Conservation (phyloP, 2,797 vertebrate species). For the Harpagifer antarcticus region DNA sequence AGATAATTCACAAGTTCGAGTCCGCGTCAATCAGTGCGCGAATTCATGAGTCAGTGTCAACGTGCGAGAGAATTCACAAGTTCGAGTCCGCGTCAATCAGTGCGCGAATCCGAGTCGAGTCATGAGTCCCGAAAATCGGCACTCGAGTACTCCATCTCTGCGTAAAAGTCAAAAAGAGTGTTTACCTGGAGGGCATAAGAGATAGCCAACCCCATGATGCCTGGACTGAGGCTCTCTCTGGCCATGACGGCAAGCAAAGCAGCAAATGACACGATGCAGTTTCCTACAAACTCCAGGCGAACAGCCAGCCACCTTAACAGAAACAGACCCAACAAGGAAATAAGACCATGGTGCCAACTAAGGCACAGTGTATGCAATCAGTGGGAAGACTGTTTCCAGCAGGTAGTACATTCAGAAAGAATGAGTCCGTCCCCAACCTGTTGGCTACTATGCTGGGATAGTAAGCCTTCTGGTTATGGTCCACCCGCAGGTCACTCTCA, state of each 20-base stretch:
- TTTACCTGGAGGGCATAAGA: slow-evolving; percentile 95
- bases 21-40: too few species aligned
- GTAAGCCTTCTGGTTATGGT: slow-evolving; percentile 96
- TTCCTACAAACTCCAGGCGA: slow-evolving; percentile 94
- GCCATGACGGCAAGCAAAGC: slow-evolving; percentile 91
- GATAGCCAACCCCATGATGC: slow-evolving; percentile 93
- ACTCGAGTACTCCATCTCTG: too few species aligned
- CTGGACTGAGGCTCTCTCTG: slow-evolving; percentile 89
- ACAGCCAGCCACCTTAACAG: slow-evolving; percentile 92
- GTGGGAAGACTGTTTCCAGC: background rate
- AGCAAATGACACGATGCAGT: slow-evolving; percentile 93
- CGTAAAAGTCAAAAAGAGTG: background rate
- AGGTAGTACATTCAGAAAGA: background rate
- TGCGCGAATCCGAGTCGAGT: too few species aligned
- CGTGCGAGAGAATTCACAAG: too few species aligned
- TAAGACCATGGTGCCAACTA: background rate
- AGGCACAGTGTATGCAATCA: background rate
- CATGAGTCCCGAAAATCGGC: too few species aligned
- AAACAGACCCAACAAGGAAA: slow-evolving; percentile 12
- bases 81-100: too few species aligned
- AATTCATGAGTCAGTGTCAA: too few species aligned
- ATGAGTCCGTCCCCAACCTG: slow-evolving; percentile 80
- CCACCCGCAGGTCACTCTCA: slow-evolving; percentile 91
- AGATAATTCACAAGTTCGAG: too few species aligned
- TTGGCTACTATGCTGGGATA: slow-evolving; percentile 95